phyloP scores from a whole-genome alignment of 2,888 invertebrate genomes.

The Steinernema carpocapsae region DNA sequence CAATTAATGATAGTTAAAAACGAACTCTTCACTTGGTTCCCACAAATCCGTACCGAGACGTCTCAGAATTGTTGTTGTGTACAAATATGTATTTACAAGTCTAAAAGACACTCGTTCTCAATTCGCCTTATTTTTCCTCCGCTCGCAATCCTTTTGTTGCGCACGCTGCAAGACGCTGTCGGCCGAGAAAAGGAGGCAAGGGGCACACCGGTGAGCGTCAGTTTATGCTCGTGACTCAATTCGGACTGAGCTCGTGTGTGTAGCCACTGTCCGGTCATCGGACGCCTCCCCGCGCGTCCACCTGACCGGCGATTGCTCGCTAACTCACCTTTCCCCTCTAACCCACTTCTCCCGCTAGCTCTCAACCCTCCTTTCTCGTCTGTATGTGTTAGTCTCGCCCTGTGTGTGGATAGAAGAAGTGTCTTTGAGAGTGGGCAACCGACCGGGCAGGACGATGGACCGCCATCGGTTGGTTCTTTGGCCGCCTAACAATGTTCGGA shows the following conservation, averaged over 20 bases:
- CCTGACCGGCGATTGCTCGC: too few relatives aligned
- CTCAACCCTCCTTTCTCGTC: too few relatives aligned
- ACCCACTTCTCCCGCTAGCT: too few relatives aligned
- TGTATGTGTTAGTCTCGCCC: too few relatives aligned
- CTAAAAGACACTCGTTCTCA: background rate
- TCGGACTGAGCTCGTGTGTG: background rate
- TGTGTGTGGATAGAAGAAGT: too few relatives aligned
- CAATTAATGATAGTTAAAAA: slow-evolving; percentile 16
- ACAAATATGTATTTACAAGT: background rate
- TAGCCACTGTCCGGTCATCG: background rate
- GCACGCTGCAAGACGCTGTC: too few relatives aligned
- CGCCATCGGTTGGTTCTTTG: background rate
- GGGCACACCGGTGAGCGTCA: background rate
- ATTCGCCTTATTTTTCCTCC: background rate
- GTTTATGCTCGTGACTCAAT: slow-evolving; percentile 9
- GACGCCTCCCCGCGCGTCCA: background rate
- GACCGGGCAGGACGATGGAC: background rate
- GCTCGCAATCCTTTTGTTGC: too few relatives aligned
- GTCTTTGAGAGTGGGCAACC: background rate
- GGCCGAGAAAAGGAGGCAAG: too few relatives aligned
- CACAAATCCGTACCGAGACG: background rate
- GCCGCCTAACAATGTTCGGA: background rate
- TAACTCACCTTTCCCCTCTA: too few relatives aligned
- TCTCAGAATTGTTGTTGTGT: background rate
- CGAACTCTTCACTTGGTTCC: background rate